Evolutionary conservation across 2,888 invertebrate genomes (phyloP).

Genomic region (Folsomia candida): DNA sequence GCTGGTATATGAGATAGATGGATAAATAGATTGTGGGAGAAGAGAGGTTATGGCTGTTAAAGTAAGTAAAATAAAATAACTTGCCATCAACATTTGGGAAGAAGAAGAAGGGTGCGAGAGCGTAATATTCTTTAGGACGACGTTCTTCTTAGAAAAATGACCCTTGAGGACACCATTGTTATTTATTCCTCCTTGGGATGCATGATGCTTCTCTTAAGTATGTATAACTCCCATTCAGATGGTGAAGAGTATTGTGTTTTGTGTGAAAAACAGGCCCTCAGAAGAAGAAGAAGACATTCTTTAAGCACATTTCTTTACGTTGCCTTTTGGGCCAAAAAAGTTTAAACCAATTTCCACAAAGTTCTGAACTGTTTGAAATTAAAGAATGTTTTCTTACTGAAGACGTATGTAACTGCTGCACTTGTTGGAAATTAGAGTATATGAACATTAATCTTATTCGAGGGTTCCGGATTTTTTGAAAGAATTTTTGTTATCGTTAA

Average conservation of each 20-base stretch:
- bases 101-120: constrained; percentile 35
- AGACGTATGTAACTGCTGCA: background rate
- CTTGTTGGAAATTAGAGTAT: background rate
- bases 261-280: background rate
- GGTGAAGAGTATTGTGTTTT: background rate
- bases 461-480: background rate
- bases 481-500: constrained; percentile 2
- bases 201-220: background rate
- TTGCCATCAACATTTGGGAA: background rate
- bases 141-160: constrained; percentile 42
- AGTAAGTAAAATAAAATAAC: background rate
- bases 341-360: no score
- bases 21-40: constrained; percentile 30
- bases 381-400: background rate
- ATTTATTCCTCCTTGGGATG: background rate
- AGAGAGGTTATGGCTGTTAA: constrained; percentile 9
- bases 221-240: background rate
- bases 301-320: background rate
- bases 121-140: constrained; percentile 26
- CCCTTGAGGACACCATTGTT: constrained; percentile 36
- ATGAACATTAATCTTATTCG: constrained; percentile 3
- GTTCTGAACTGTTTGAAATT: background rate
- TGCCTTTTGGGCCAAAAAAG: background rate
- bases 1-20: constrained; percentile 2
- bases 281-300: background rate